A percentile compares a stretch with the other conserved stretches of the same genome.
Evolutionary conservation across 2,888 invertebrate genomes (phyloP).

Genomic region (Herminia tarsipennalis): DNA sequence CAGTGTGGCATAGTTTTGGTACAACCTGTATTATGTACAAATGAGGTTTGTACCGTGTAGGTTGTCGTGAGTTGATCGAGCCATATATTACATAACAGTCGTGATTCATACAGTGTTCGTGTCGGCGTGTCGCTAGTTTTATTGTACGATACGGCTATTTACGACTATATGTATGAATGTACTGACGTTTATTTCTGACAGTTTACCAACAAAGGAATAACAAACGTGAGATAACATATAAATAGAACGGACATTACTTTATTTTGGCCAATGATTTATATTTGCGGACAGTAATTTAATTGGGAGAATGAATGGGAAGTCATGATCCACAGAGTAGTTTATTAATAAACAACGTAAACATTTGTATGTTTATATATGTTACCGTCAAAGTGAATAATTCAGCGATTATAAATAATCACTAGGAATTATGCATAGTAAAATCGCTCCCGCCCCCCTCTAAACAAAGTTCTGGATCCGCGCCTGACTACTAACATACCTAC

Average conservation of each 20-base stretch:
- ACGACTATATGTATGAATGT: constrained; percentile 21
- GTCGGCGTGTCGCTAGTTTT: constrained; percentile 31
- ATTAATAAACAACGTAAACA: too few species aligned
- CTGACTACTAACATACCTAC: too few species aligned
- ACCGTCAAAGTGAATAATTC: too few species aligned
- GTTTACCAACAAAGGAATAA: constrained; percentile 21
- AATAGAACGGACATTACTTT: constrained; percentile 10
- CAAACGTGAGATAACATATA: constrained; percentile 14
- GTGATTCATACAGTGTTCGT: constrained; percentile 42
- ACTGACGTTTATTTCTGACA: constrained; percentile 14
- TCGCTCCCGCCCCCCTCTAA: too few species aligned
- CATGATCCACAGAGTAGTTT: too few species aligned
- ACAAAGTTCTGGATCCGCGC: too few species aligned
- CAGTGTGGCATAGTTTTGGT: too few species aligned
- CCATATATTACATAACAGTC: constrained; percentile 44
- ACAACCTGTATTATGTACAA: background rate
- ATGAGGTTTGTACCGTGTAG: constrained; percentile 8
- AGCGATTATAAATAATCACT: too few species aligned
- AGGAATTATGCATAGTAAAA: too few species aligned
- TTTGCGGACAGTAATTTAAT: background rate
- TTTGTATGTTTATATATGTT: too few species aligned
- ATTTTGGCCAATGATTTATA: background rate
- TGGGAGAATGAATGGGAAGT: background rate
- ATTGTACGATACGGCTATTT: constrained; percentile 23
- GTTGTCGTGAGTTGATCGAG: constrained; percentile 37